Percentiles rank a stretch among this genome's conserved stretches.
Evolutionary conservation across 1,140 invertebrate species (phyloP).

Genomic region (Trypoxylus dichotomus): DNA sequence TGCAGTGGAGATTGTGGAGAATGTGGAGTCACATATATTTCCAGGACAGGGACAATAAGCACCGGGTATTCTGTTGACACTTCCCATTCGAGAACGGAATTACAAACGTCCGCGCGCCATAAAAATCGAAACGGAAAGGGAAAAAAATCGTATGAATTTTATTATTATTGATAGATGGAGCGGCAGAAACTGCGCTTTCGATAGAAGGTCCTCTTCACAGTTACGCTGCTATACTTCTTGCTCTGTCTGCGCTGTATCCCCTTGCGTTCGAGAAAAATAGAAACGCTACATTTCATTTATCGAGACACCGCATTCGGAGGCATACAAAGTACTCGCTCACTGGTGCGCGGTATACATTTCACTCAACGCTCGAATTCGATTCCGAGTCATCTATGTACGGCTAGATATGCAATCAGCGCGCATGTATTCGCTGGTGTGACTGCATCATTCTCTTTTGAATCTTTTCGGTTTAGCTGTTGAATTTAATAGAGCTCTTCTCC

Average conservation of each 20-base stretch:
- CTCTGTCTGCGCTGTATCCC: not conserved
- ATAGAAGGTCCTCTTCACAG: not conserved
- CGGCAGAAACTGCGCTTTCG: slow-evolving; percentile 1
- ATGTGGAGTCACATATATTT: not conserved
- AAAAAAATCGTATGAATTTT: not conserved
- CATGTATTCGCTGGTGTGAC: not conserved
- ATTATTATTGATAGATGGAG: slow-evolving; percentile 23
- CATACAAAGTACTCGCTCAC: not conserved
- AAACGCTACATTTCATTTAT: slow-evolving; percentile 17
- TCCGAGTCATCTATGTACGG: not conserved
- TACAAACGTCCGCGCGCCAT: not conserved
- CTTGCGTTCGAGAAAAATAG: not conserved
- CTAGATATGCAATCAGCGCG: not conserved
- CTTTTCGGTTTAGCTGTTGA: slow-evolving; percentile 18
- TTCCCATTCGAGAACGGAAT: not conserved
- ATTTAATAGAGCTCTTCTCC: not conserved
- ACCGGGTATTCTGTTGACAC: not conserved
- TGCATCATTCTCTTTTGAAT: slow-evolving; percentile 8
- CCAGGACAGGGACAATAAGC: not conserved
- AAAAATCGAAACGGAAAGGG: not conserved
- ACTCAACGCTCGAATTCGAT: slow-evolving; percentile 4
- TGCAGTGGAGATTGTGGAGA: not conserved
- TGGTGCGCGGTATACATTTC: slow-evolving; percentile 18
- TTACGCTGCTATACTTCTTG: not conserved
- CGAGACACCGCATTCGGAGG: not conserved